Base-by-base conservation (phyloP, 2,113 vertebrate genomes). In the Eurypyga helias region DNA sequence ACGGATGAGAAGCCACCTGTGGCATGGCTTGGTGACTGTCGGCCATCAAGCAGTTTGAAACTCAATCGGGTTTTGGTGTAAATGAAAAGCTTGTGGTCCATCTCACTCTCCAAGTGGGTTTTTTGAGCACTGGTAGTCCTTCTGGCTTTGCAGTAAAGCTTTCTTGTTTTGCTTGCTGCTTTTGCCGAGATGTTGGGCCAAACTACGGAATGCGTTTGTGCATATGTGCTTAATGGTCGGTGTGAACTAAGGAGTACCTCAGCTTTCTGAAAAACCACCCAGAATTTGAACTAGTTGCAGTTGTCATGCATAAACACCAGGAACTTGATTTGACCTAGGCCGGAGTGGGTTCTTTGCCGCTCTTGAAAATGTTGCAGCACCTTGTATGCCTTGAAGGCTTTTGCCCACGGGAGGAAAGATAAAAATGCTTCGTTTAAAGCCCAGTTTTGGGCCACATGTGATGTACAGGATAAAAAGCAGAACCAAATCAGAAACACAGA, bases 81-180 rank as follows among this genome's bases (percentile, higher is more conserved):
- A 33, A 1, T 64, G 21, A 48, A 64, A 49, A 31, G 43, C 58
- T 52, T 71, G 54, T 49, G 52, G 76, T 62, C 46, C 65, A 31
- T 76, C 46, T 83, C 49, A 17, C 43, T 38, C 64, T 93, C 48
- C 51, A 7, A 23, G 31, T 38, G 9, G 6, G 2, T 29, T 2
- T 64, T 93, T 41, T 34, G 82, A 76, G 23, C 55, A 38, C 48
- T 83, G 12, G 12, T 17, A 28, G 85, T 75, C 43, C 46, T 70
- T 65, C 55, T 89, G 69, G 65, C 77, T 78, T 33, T 66, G 46
- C 55, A 80, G 64, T 61, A 75, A 43, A 81, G 75, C 89, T 73
- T 76, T 87, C 51, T 89, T 89, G 28, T 41, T 94, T 80, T 55
- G 92, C 71, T 81, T 78, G n/a, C 84, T 86, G 78, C 76, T 96